Evolutionary conservation across 2,113 vertebrate genomes (phyloP).

Genomic region (Jaculus jaculus): DNA sequence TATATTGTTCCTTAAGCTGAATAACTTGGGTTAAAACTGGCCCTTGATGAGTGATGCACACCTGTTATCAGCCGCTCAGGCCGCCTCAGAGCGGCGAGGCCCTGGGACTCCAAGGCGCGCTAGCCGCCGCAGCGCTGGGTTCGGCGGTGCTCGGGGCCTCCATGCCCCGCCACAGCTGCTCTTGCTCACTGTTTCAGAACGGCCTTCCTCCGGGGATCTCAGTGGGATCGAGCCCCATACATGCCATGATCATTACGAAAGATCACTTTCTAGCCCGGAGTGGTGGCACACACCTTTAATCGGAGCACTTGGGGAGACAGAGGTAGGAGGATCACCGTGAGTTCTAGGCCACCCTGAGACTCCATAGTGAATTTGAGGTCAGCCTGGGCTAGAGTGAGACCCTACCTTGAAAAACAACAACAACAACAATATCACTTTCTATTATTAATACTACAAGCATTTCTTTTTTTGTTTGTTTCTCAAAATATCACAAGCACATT

Average conservation of each 20-base stretch:
- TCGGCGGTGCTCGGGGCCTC: no score
- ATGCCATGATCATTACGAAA: conserved; percentile 40
- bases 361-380: no score
- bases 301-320: no score
- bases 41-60: neutral
- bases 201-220: neutral
- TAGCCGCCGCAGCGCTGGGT: no score
- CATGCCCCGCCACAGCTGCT: neutral
- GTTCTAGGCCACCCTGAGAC: no score
- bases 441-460: neutral
- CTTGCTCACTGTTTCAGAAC: neutral
- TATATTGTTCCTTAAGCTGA: neutral
- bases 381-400: no score
- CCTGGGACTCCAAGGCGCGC: no score
- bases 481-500: neutral
- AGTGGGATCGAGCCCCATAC: neutral
- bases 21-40: neutral
- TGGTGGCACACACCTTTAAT: no score
- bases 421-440: neutral
- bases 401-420: no score
- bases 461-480: conserved; percentile 24
- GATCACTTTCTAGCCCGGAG: conserved; percentile 17
- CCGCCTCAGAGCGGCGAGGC: conserved; percentile 41
- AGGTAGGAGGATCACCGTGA: no score
- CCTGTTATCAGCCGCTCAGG: neutral